These are phyloP conservation scores for Cynocephalus volans DNA, from an alignment of 2,113 vertebrate species.

Conservation along the genomic window DNA sequence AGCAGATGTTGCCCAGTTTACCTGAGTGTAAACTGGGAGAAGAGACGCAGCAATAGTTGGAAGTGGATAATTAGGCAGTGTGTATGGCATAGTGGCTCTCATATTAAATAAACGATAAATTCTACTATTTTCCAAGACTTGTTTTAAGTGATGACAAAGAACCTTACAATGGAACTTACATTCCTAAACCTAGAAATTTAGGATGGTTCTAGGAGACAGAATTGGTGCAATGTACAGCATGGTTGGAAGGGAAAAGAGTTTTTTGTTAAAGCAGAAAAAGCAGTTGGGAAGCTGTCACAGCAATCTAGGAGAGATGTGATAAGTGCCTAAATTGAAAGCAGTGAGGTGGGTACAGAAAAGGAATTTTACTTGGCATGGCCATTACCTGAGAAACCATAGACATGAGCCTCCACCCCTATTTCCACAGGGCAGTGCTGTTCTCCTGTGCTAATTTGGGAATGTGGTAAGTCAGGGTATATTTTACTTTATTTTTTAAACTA, in stretches of 20 bases:
- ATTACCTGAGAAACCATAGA: background rate
- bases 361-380: conserved; percentile 51
- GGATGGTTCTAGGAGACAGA: background rate
- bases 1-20: background rate
- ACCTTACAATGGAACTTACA: background rate
- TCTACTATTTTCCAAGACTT: background rate
- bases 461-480: conserved; percentile 58
- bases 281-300: background rate
- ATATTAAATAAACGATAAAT: background rate
- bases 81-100: background rate
- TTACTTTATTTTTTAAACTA: conserved; percentile 65
- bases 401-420: background rate
- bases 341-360: conserved; percentile 35
- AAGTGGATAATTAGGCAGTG: background rate
- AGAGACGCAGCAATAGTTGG: background rate
- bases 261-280: background rate
- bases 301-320: conserved; percentile 1
- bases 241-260: background rate
- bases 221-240: background rate
- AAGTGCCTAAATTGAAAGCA: background rate
- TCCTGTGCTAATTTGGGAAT: conserved; percentile 61
- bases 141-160: conserved; percentile 2
- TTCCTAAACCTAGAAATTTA: background rate
- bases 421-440: conserved; percentile 35
- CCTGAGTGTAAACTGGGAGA: background rate